These are phyloP conservation scores for Pantherophis vulpinus DNA, from an alignment of 2,797 vertebrate species.

Conservation along the genomic window DNA sequence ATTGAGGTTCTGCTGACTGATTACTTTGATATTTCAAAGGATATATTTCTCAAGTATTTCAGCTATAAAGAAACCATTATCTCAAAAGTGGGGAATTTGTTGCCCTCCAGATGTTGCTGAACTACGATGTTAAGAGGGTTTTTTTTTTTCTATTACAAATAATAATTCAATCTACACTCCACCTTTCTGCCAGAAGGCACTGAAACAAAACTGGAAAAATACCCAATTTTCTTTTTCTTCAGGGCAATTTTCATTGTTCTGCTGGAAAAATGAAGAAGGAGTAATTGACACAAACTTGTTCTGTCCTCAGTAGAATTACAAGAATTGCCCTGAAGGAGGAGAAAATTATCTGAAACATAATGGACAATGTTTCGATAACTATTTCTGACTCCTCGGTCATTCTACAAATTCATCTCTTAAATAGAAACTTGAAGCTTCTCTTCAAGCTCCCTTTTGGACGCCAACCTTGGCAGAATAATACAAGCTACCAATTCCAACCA, in stretches of 20 bases:
- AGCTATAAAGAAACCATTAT: conserved; percentile 49
- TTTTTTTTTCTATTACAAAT: background rate
- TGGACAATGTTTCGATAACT: background rate
- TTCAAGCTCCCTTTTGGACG: background rate
- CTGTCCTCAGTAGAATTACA: background rate
- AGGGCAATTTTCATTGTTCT: background rate
- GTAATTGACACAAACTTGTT: background rate
- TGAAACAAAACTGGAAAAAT: background rate
- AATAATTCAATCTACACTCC: background rate
- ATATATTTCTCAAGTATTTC: conserved; percentile 45
- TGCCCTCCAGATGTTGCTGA: background rate
- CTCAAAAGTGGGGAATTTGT: background rate
- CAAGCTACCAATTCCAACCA: background rate
- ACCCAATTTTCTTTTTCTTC: background rate
- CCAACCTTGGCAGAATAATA: background rate
- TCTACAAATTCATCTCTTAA: background rate
- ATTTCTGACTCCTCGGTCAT: background rate
- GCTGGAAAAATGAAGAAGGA: background rate
- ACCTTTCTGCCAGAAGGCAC: background rate
- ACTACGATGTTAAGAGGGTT: background rate
- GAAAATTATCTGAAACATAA: background rate
- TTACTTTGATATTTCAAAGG: conserved; percentile 39
- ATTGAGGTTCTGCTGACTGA: conserved; percentile 52
- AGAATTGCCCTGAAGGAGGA: background rate
- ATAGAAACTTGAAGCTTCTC: background rate